phyloP scores from a whole-genome alignment of 2,888 invertebrate genomes.

The Macaria liturata region DNA sequence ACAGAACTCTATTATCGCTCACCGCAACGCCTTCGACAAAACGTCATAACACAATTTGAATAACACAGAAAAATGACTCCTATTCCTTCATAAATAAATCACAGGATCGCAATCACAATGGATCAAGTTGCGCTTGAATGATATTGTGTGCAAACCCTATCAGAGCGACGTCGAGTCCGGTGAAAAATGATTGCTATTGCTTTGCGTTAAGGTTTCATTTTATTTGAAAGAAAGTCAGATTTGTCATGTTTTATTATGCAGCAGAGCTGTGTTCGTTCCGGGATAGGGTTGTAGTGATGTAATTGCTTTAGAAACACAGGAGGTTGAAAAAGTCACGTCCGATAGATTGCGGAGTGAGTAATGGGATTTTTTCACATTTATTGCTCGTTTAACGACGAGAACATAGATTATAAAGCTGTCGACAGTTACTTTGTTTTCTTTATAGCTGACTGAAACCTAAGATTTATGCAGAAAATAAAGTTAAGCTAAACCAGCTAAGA shows the following conservation, averaged over 20 bases:
- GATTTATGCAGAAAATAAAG: too few species aligned
- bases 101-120: conserved; percentile 26
- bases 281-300: conserved; percentile 48
- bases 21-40: conserved; percentile 25
- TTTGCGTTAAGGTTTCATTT: conserved; percentile 6
- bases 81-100: conserved; percentile 28
- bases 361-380: conserved; percentile 46
- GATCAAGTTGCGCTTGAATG: conserved; percentile 1
- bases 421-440: neutral
- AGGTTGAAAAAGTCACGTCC: conserved; percentile 55
- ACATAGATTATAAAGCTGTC: conserved; percentile 33
- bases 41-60: conserved; percentile 29
- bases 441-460: too few species aligned
- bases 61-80: conserved; percentile 33
- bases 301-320: conserved; percentile 66
- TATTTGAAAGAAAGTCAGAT: conserved; percentile 1
- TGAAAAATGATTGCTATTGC: conserved; percentile 14
- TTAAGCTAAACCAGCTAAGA: too few species aligned
- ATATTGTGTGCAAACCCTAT: conserved; percentile 9
- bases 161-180: conserved; percentile 1
- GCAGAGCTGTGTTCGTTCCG: conserved; percentile 34
- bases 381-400: conserved; percentile 38
- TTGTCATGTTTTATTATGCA: conserved; percentile 34
- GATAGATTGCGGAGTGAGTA: conserved; percentile 42
- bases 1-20: conserved; percentile 45